A percentile compares a stretch with the other conserved stretches of the same genome.
Conservation (phyloP, 1,140 invertebrate species). For the Druon quercuslanigerum region DNA sequence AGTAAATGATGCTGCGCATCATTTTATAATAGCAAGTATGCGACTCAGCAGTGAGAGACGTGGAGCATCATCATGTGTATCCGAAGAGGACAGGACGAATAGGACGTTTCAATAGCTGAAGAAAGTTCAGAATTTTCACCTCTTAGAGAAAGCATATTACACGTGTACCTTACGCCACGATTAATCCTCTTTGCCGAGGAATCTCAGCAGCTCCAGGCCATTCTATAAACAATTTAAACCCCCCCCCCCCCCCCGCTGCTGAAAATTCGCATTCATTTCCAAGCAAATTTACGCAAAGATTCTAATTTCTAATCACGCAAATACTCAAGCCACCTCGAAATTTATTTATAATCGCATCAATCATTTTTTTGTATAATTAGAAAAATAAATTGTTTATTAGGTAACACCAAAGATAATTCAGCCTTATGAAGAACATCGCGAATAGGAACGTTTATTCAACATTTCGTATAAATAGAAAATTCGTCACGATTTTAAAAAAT, state of each 20-base stretch:
- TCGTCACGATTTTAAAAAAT: no score
- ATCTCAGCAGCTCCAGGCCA: neutral
- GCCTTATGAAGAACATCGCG: no score
- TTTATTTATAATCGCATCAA: neutral
- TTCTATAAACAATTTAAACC: constrained; percentile 33
- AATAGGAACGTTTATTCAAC: no score
- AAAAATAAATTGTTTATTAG: no score
- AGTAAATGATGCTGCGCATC: neutral
- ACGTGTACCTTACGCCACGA: constrained; percentile 62
- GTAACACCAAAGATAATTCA: no score
- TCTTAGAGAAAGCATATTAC: constrained; percentile 71
- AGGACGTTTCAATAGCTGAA: constrained; percentile 60
- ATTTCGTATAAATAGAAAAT: no score
- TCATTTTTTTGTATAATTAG: neutral
- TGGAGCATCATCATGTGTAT: constrained; percentile 44
- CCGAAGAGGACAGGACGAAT: constrained; percentile 53
- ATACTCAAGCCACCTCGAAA: neutral
- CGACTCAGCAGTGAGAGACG: constrained; percentile 25
- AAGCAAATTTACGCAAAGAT: constrained; percentile 16
- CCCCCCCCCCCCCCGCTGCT: neutral
- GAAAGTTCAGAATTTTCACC: constrained; percentile 73
- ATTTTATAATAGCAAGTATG: constrained; percentile 31
- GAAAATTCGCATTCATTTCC: constrained; percentile 9
- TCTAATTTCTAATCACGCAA: neutral
- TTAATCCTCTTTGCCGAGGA: constrained; percentile 51